Evolutionary conservation across 2,113 vertebrate genomes (phyloP).

Genomic region (Tichodroma muraria): DNA sequence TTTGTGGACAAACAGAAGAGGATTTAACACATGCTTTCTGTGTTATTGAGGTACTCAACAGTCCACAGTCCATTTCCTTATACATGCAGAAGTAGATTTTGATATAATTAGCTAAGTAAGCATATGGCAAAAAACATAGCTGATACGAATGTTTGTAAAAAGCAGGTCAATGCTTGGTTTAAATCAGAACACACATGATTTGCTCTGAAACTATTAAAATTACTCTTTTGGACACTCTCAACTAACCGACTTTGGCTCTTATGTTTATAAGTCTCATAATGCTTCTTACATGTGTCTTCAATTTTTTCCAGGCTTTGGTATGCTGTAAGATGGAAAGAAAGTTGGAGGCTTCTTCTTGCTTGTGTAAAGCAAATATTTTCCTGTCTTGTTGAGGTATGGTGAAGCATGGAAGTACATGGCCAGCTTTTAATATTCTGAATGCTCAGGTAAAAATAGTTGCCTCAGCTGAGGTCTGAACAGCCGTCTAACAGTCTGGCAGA

Average conservation of each 20-base stretch:
- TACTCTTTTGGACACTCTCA: background rate
- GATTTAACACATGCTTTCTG: background rate
- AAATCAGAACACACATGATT: background rate
- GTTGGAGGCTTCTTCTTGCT: background rate
- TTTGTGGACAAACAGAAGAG: background rate
- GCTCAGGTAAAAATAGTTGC: background rate
- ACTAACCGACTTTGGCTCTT: background rate
- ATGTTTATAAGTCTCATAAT: background rate
- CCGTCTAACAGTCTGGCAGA: background rate
- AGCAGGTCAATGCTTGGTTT: background rate
- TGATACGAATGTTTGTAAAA: background rate
- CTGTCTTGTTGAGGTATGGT: background rate
- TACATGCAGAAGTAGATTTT: background rate
- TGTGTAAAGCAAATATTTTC: background rate
- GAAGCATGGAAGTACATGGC: background rate
- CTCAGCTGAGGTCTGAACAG: background rate
- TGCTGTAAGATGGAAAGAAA: background rate
- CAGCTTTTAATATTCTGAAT: background rate
- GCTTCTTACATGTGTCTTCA: background rate
- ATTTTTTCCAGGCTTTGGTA: background rate
- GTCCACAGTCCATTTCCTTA: background rate
- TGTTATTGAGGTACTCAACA: background rate
- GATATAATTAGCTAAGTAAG: background rate
- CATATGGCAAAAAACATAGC: background rate
- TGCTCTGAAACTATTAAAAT: background rate